Conservation (phyloP, 2,113 vertebrate genomes). For the Turnix velox region DNA sequence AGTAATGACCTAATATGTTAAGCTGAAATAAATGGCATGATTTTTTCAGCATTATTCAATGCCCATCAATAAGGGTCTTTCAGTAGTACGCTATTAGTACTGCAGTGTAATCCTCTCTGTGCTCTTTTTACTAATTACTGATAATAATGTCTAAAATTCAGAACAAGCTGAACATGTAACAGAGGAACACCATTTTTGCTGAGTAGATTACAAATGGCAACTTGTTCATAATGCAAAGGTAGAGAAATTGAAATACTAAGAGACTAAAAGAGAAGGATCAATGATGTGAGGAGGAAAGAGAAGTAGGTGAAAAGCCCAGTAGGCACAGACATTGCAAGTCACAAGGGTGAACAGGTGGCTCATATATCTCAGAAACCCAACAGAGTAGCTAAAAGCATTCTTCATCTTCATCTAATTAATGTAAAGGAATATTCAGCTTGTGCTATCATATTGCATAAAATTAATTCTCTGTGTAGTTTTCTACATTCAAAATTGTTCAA, state of each 20-base stretch:
- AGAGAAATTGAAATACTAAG: not conserved
- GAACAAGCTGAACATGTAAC: not conserved
- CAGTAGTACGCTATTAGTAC: not conserved
- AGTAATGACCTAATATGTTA: not conserved
- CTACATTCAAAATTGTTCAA: not conserved
- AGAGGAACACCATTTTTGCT: not conserved
- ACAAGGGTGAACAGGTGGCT: not conserved
- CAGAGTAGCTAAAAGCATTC: not conserved
- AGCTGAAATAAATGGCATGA: not conserved
- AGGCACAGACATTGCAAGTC: not conserved
- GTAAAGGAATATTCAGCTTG: not conserved
- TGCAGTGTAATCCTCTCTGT: not conserved
- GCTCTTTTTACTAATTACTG: not conserved
- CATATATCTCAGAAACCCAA: not conserved
- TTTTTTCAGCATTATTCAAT: not conserved
- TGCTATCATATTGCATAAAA: not conserved
- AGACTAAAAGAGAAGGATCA: not conserved
- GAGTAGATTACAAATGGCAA: not conserved
- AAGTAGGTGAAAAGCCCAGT: not conserved
- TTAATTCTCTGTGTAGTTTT: not conserved
- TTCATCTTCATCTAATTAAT: not conserved
- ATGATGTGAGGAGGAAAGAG: not conserved
- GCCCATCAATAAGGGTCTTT: not conserved
- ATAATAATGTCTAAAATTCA: not conserved
- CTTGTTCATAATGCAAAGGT: not conserved